Evolutionary conservation across 2,797 vertebrate species (phyloP).

Genomic region (Danio jaintianensis): DNA sequence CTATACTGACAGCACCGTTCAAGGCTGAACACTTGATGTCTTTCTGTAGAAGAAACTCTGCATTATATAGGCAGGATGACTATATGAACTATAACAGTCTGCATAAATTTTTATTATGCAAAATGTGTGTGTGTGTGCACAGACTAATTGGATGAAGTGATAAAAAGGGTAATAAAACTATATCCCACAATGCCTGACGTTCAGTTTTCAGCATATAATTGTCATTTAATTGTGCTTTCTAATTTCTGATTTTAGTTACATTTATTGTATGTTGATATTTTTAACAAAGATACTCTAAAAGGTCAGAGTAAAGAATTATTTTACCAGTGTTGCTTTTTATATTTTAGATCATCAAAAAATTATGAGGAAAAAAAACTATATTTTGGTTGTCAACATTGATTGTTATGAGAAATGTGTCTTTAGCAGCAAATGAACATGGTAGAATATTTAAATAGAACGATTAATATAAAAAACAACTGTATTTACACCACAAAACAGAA

Average conservation of each 20-base stretch:
- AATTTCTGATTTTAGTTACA: neutral
- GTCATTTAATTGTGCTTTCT: neutral
- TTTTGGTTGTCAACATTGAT: neutral
- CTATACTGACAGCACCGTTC: slow-evolving; percentile 27
- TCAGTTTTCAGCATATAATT: neutral
- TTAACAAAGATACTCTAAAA: neutral
- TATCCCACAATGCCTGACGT: neutral
- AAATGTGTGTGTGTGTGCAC: neutral
- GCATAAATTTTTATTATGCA: neutral
- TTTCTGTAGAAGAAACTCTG: neutral
- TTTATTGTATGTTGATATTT: neutral
- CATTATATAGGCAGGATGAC: neutral
- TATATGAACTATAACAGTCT: neutral
- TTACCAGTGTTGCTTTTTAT: neutral
- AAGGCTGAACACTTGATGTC: slow-evolving; percentile 31
- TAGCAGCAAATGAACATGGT: neutral
- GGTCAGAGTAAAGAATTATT: no score
- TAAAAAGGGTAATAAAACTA: neutral
- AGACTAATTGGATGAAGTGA: neutral
- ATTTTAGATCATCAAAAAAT: neutral
- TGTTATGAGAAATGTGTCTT: neutral
- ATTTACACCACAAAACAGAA: no score
- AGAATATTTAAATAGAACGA: neutral
- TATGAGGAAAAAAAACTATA: neutral
- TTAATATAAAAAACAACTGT: no score